Base-by-base conservation (phyloP, 2,888 invertebrate species). In the Liposcelis brunnea region DNA sequence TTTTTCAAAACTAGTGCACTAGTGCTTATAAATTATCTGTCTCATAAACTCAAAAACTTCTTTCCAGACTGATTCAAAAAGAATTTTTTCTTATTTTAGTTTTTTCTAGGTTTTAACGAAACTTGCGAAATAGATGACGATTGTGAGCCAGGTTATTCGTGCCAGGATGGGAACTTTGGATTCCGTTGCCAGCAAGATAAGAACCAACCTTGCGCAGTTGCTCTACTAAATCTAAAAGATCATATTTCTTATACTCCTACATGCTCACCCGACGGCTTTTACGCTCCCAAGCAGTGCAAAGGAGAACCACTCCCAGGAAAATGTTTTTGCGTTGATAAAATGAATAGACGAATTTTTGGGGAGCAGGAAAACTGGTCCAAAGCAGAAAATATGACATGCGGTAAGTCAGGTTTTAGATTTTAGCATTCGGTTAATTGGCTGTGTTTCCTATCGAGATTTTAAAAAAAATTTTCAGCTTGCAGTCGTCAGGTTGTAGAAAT, bases 251-350 rank as follows among this genome's bases (percentile, higher is more conserved):
- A 6, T 26, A 26, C 26, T 37, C 70, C 70, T 2, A 63, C 53
- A 45, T 78, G 78, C 55, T 62, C 71, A 42, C 60, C 65, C 16
- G 70, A 75, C 55, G 76, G 73, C 10, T 60, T 60, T 12, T 77
- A 68, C 61, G 69, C 69, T 34, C 67, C 77, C 1, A 74, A 73
- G 49, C 78, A 78, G 57, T 78, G 78, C 57, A 78, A 75, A 62
- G 77, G 77, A 32, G 75, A 74, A 54, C 53, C 61, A 50, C 65
- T 69, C 49, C 67, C 64, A 46, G 76, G 76, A 58, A 69, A 77
- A 60, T 80, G 80, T 62, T 77, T 76, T 58, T 80, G 80, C 60
- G 70, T 68, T 46, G 68, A 72, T 59, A 62, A 62, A 52, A 55
- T 61, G 43, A 79, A 78, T 34, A 65, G 63, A 34, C 65, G 77